Percentiles rank a stretch among this genome's conserved stretches.
phyloP scores from a whole-genome alignment of 2,113 vertebrate species.

The Galemys pyrenaicus region DNA sequence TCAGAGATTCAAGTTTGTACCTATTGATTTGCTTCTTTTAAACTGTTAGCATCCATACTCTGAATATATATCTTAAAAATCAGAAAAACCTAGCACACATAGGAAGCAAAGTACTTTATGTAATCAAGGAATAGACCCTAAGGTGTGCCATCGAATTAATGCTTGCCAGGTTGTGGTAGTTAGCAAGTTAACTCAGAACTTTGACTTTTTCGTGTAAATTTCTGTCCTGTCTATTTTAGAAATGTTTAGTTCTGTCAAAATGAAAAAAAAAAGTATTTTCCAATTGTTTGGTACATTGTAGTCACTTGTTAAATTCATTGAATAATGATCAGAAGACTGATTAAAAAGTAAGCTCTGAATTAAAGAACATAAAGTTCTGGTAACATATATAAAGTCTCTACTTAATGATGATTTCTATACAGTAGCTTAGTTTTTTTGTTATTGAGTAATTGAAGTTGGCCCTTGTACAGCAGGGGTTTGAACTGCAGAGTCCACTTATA shows the following conservation, averaged over 20 bases:
- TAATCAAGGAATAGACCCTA: neutral
- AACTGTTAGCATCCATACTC: neutral
- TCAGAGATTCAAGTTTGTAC: neutral
- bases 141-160: neutral
- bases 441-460: neutral
- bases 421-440: neutral
- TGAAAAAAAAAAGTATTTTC: neutral
- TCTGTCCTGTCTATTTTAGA: neutral
- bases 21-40: neutral
- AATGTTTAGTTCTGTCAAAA: constrained; percentile 8
- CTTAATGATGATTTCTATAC: neutral
- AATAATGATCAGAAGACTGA: constrained; percentile 42
- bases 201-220: constrained; percentile 24
- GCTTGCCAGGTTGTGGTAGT: neutral
- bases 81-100: neutral
- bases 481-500: too few relatives aligned
- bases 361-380: constrained; percentile 26
- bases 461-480: too few relatives aligned
- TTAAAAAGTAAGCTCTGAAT: constrained; percentile 17
- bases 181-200: neutral
- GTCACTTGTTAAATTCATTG: neutral
- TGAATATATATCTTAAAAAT: neutral
- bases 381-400: neutral
- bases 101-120: neutral
- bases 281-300: neutral